These are phyloP conservation scores for Marronus borbonicus DNA, from an alignment of 2,888 invertebrate genomes.

Conservation along the genomic window DNA sequence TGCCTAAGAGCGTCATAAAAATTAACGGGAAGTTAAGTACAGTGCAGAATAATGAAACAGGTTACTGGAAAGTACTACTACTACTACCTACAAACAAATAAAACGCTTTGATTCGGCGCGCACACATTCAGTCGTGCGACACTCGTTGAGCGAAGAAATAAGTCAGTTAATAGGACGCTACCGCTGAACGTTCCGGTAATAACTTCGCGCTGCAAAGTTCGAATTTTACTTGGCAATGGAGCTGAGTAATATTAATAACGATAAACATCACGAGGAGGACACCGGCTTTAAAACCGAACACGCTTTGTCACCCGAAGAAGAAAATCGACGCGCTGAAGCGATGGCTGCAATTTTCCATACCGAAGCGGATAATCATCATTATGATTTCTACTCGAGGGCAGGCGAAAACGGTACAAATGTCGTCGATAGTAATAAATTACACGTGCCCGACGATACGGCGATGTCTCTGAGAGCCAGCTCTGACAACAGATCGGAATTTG, in stretches of 20 bases:
- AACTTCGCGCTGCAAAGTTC: background rate
- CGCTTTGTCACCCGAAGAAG: constrained; percentile 1
- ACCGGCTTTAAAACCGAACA: constrained; percentile 8
- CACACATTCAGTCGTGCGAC: constrained; percentile 6
- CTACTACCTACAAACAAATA: constrained; percentile 11
- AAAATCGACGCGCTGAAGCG: constrained; percentile 10
- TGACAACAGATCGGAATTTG: constrained; percentile 26
- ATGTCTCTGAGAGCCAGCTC: background rate
- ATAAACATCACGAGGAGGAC: background rate
- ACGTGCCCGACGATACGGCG: background rate
- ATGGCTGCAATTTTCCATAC: background rate
- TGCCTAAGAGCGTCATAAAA: constrained; percentile 1
- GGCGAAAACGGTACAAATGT: background rate
- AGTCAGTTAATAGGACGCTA: background rate
- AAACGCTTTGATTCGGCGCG: background rate
- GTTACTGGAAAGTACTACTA: background rate
- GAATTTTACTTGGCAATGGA: constrained; percentile 9
- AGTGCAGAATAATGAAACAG: background rate
- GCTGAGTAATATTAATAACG: constrained; percentile 13
- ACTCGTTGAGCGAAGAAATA: background rate
- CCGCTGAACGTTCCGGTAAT: background rate
- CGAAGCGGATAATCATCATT: background rate
- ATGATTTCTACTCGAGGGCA: constrained; percentile 14
- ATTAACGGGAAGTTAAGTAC: background rate
- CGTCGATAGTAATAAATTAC: background rate